Conservation (phyloP, 2,113 vertebrate genomes). For the Gallinago paraguaiae region DNA sequence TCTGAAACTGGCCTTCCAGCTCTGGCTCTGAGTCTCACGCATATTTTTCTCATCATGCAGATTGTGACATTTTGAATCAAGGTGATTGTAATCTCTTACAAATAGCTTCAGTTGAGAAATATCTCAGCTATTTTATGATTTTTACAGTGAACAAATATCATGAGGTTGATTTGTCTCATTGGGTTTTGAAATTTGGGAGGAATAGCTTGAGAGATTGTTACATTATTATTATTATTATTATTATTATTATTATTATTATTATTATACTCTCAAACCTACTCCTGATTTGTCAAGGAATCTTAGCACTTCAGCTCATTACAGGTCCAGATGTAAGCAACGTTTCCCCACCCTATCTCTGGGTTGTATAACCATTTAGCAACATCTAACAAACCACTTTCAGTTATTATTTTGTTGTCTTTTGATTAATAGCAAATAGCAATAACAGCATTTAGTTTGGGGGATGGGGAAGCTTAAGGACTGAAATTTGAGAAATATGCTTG, state of each 20-base stretch:
- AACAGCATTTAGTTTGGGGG: background rate
- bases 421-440: background rate
- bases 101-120: background rate
- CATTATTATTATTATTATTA: no score
- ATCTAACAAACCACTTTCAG: background rate
- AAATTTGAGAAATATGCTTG: background rate
- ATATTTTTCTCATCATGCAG: background rate
- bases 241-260: no score
- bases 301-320: background rate
- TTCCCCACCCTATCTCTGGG: background rate
- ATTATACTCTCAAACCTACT: background rate
- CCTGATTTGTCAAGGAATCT: background rate
- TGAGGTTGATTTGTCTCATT: background rate
- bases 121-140: background rate
- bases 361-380: background rate
- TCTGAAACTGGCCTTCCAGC: background rate
- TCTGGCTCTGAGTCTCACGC: background rate
- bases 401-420: background rate
- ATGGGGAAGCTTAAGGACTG: background rate
- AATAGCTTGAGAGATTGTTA: background rate
- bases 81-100: background rate
- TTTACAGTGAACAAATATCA: background rate
- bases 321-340: background rate
- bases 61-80: background rate
- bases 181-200: background rate